These are phyloP conservation scores for Cariama cristata DNA, from an alignment of 2,113 vertebrate genomes.

Conservation along the genomic window DNA sequence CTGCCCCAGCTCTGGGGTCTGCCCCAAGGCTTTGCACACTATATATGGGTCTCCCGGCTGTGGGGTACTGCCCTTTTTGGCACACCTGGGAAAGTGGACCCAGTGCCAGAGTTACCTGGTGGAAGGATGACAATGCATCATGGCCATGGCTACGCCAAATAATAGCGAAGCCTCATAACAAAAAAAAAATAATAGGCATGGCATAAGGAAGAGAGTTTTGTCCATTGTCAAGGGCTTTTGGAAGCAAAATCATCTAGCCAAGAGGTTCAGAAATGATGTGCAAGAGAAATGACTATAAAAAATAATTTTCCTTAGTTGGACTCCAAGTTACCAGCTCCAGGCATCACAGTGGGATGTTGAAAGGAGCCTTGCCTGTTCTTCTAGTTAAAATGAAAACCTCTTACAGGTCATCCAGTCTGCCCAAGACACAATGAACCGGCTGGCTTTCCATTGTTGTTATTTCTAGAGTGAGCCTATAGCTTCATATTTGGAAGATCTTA, in stretches of 20 bases:
- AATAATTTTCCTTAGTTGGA: neutral
- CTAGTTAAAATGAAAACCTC: neutral
- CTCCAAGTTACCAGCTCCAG: neutral
- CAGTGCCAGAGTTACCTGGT: neutral
- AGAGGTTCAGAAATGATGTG: neutral
- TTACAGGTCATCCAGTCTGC: neutral
- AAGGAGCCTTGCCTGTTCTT: neutral
- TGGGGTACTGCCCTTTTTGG: neutral
- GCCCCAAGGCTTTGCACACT: neutral
- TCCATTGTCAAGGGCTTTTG: neutral
- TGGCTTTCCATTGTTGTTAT: neutral
- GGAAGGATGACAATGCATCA: neutral
- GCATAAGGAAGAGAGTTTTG: neutral
- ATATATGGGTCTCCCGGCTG: rapidly evolving
- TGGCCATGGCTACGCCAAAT: neutral
- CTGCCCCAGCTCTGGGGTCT: neutral
- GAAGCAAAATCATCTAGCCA: neutral
- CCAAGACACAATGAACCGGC: neutral
- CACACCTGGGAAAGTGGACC: neutral
- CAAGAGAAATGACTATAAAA: neutral
- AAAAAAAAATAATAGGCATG: neutral
- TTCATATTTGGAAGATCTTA: constrained; percentile 32
- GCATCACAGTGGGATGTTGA: neutral
- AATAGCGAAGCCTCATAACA: neutral
- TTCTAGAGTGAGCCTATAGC: constrained; percentile 27